Percentiles rank a stretch among this genome's conserved stretches.
These are phyloP conservation scores for Eurypyga helias DNA, from an alignment of 2,113 vertebrate species.

Conservation along the genomic window DNA sequence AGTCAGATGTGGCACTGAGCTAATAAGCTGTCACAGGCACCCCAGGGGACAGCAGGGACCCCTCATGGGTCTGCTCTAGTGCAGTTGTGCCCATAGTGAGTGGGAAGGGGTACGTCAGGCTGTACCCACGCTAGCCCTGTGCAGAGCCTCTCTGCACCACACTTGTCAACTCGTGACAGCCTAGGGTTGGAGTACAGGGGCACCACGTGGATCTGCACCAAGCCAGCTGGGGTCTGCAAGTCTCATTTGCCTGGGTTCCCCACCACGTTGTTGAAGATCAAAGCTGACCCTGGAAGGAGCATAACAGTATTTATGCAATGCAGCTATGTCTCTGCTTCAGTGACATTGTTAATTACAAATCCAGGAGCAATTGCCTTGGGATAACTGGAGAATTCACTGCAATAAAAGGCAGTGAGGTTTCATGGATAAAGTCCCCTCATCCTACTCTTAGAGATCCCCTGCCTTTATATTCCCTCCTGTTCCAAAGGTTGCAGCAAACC, in stretches of 20 bases:
- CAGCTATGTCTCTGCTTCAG: not conserved
- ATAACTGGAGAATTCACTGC: not conserved
- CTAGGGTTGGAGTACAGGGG: not conserved
- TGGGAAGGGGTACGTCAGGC: not conserved
- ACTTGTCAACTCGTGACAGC: accelerated
- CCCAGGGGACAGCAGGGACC: not conserved
- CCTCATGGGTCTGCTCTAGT: not conserved
- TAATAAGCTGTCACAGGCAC: not conserved
- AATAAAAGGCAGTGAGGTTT: not conserved
- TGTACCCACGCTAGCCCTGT: not conserved
- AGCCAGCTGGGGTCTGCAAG: not conserved
- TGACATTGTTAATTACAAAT: not conserved
- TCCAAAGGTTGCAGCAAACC: not conserved
- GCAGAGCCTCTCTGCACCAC: not conserved
- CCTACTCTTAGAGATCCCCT: not conserved
- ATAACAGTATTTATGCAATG: not conserved
- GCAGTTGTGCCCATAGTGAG: not conserved
- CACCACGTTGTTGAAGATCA: not conserved
- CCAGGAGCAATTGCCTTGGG: not conserved
- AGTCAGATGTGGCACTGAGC: not conserved
- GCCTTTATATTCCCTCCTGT: not conserved
- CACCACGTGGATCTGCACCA: not conserved
- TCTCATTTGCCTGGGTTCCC: not conserved
- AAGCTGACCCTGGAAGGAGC: not conserved
- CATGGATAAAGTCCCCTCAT: not conserved